These are phyloP conservation scores for Aradus depressus DNA, from an alignment of 2,888 invertebrate genomes.

Conservation along the genomic window DNA sequence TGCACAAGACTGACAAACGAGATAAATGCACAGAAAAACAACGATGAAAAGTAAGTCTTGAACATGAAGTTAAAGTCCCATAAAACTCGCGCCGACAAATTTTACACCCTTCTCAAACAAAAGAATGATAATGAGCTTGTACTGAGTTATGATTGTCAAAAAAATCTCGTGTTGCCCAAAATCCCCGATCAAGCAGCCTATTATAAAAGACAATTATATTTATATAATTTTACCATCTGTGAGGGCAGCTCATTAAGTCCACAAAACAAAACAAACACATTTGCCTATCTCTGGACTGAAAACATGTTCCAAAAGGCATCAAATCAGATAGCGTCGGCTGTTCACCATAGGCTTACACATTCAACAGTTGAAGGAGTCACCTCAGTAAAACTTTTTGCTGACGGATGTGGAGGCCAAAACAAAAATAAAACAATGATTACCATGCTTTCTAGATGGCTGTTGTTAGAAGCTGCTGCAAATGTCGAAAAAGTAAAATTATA, in stretches of 20 bases:
- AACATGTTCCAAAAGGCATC: conserved; percentile 32
- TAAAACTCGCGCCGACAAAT: too few relatives aligned
- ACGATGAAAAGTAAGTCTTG: too few relatives aligned
- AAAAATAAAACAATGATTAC: conserved; percentile 29
- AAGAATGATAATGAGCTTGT: too few relatives aligned
- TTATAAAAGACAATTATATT: not conserved
- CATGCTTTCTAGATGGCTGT: conserved; percentile 31
- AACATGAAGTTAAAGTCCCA: too few relatives aligned
- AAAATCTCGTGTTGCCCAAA: conserved; percentile 5
- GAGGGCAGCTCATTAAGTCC: not conserved
- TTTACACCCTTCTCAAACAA: too few relatives aligned
- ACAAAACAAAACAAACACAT: not conserved
- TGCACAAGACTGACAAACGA: too few relatives aligned
- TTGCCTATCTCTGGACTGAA: conserved; percentile 33
- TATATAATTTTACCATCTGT: not conserved
- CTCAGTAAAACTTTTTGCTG: conserved; percentile 15
- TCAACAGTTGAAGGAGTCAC: too few relatives aligned
- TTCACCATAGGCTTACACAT: conserved; percentile 29
- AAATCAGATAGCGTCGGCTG: conserved; percentile 33
- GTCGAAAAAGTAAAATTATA: conserved; percentile 25
- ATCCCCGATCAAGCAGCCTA: conserved; percentile 4
- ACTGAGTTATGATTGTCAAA: conserved; percentile 1
- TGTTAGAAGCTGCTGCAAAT: conserved; percentile 16
- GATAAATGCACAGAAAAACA: too few relatives aligned
- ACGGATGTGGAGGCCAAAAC: conserved; percentile 16